A percentile compares a stretch with the other conserved stretches of the same genome.
Conservation (phyloP, 2,113 vertebrate genomes). For the Oenanthe oenanthe region DNA sequence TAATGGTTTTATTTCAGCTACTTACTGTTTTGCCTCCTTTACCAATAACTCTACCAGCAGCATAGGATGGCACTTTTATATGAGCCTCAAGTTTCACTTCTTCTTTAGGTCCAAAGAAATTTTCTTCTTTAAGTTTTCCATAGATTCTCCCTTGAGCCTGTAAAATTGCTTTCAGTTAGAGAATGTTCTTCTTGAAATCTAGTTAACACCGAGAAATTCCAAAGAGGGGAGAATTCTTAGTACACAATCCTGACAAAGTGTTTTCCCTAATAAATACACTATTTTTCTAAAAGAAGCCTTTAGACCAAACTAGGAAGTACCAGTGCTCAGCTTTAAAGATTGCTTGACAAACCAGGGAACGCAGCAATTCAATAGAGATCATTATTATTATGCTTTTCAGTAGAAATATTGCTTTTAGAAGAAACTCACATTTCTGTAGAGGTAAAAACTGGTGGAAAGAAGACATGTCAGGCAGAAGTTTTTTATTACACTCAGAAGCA, state of each 20-base stretch:
- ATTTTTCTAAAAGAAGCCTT: background rate
- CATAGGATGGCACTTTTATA: conserved; percentile 96
- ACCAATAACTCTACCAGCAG: conserved; percentile 97
- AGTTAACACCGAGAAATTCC: background rate
- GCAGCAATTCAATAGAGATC: background rate
- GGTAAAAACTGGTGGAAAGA: background rate
- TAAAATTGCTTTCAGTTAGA: conserved; percentile 16
- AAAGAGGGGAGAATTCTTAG: background rate
- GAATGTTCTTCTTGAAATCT: background rate
- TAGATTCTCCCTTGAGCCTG: conserved; percentile 95
- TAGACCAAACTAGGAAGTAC: background rate
- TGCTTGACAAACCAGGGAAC: background rate
- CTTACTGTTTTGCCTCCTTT: conserved; percentile 98
- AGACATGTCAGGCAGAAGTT: background rate
- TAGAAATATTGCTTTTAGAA: background rate
- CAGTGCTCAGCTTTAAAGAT: background rate
- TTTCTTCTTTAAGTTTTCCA: conserved; percentile 97
- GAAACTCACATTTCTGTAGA: background rate
- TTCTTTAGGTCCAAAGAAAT: conserved; percentile 98
- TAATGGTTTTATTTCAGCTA: background rate
- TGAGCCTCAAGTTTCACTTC: conserved; percentile 98
- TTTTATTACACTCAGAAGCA: background rate
- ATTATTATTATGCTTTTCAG: background rate
- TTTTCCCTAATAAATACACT: background rate
- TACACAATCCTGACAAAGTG: background rate